Base-by-base conservation (phyloP, 2,888 invertebrate species). In the Thereva nobilitata region DNA sequence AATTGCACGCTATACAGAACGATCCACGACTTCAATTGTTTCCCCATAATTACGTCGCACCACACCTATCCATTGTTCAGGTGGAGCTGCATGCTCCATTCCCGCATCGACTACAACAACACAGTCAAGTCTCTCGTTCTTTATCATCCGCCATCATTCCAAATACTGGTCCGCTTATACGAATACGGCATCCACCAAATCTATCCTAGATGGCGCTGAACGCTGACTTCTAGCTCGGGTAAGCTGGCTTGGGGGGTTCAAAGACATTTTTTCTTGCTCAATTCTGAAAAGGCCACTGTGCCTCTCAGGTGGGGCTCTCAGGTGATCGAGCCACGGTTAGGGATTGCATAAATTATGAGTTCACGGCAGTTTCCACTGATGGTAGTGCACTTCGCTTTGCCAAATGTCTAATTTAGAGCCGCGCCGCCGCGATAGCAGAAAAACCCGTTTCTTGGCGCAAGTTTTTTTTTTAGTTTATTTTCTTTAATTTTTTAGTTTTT, bases 321-420 rank as follows among this genome's bases (percentile, higher is more conserved):
- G 12, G 6, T 6, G 47, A 12, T 47, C 38, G 23, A 55, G 55
- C 56, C 56, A 56, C 35, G 44, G 42, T 35, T 59, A 23, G 47
- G 47, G 47, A 59, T 59, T 59, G 57, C 57, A 59, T 59, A 59
- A 59, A 59, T 59, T 59, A 59, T 42, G 35, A 59, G 47, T 56
- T 47, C 47, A 9, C 44, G 44, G 56, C 23, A 44, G 44, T 56
- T 44, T 38, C 56, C 44, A 45, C 10, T 23, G 47, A 59, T 38
- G 47, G 12, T 59, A 47, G 47, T 59, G 57, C 57, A 59, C 47
- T 59, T 59, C 41, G 55, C 40, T 23, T 38, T 59, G 57, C 57
- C 42, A 34, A 59, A 47, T 45, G 45, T 23, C 50, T 50, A 34
- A 45, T 57, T 45, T 45, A 47, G n/a, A n/a, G 12, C 47, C 45